These are phyloP conservation scores for Protobothrops mucrosquamatus DNA, from an alignment of 2,113 vertebrate species.

Conservation along the genomic window DNA sequence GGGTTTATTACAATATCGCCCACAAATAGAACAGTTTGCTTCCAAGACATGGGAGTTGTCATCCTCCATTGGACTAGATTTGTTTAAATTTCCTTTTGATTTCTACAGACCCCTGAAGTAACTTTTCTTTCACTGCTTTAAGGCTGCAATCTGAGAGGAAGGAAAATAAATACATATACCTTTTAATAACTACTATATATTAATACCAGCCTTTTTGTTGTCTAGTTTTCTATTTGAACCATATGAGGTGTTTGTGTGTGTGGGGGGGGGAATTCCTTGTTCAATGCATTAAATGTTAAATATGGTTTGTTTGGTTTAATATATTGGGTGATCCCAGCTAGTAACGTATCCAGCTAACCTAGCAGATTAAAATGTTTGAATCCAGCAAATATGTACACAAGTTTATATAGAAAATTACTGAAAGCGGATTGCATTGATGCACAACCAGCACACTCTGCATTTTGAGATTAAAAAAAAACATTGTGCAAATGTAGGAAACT, in stretches of 20 bases:
- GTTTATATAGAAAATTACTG: neutral
- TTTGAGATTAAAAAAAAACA: neutral
- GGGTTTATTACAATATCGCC: neutral
- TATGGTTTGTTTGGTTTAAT: neutral
- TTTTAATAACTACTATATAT: neutral
- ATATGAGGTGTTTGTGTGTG: neutral
- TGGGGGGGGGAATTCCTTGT: rapidly evolving
- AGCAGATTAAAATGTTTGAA: too few relatives aligned
- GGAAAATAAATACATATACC: neutral
- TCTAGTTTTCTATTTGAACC: neutral
- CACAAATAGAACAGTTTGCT: neutral
- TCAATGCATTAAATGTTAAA: neutral
- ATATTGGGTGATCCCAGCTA: neutral
- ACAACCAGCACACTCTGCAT: neutral
- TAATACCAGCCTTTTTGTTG: neutral
- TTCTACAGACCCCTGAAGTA: neutral
- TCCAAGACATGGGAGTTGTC: neutral
- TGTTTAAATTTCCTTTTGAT: neutral
- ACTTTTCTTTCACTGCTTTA: neutral
- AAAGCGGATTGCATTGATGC: neutral
- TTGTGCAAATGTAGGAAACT: neutral
- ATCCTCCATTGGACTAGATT: neutral
- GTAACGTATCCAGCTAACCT: neutral
- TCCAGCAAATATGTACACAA: neutral
- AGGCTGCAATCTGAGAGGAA: neutral